Conservation (phyloP, 2,113 vertebrate genomes). For the Bungarus multicinctus region DNA sequence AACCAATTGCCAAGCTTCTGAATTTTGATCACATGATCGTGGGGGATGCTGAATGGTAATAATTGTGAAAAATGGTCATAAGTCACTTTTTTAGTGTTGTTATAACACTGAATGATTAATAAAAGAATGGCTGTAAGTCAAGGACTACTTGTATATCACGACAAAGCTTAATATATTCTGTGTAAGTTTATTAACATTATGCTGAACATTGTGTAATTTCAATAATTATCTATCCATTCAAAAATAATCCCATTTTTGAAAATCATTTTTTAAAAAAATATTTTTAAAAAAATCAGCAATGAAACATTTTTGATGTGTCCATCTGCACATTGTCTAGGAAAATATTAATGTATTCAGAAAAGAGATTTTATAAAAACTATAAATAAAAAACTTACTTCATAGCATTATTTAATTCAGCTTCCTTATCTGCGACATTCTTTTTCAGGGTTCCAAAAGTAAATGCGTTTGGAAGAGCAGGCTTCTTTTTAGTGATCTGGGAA, state of each 20-base stretch:
- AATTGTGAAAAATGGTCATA: not conserved
- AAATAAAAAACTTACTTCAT: conserved; percentile 75
- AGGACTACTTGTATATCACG: not conserved
- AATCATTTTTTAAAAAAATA: not conserved
- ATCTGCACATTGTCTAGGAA: not conserved
- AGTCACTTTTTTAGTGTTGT: not conserved
- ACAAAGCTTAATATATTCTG: not conserved
- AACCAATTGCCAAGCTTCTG: not conserved
- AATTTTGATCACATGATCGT: not conserved
- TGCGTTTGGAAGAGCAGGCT: conserved; percentile 79
- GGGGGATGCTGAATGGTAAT: not conserved
- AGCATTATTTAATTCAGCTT: conserved; percentile 77
- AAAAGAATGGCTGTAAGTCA: not conserved
- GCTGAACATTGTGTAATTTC: not conserved
- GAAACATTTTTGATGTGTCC: not conserved
- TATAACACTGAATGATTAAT: not conserved
- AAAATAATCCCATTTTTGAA: not conserved
- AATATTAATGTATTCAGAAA: not conserved
- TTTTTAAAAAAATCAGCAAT: not conserved
- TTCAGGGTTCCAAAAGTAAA: conserved; percentile 84
- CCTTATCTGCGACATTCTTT: conserved; percentile 83
- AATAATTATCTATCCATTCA: not conserved
- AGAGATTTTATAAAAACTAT: not conserved
- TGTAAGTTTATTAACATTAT: not conserved
- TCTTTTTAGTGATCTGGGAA: conserved; percentile 79